Percentiles rank a stretch among this genome's conserved stretches.
Conservation (phyloP, 2,888 invertebrate species). For the Pyrochroa serraticornis region DNA sequence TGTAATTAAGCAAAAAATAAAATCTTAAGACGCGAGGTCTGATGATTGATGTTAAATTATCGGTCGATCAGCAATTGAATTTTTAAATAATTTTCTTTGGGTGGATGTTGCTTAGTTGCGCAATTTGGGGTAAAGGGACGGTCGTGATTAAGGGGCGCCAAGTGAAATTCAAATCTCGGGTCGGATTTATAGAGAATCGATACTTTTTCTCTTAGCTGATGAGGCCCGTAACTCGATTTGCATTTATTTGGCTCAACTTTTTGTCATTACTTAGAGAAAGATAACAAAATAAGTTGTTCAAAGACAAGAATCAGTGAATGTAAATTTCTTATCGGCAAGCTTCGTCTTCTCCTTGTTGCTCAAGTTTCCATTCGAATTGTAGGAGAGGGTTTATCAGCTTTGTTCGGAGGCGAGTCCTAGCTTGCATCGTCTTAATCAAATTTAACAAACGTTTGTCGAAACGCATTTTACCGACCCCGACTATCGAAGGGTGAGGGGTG, state of each 20-base stretch:
- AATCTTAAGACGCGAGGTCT: no score
- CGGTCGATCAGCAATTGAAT: no score
- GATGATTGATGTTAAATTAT: no score
- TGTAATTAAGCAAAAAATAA: no score
- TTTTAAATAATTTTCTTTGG: no score
- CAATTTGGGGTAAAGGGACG: no score
- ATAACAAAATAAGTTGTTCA: conserved; percentile 30
- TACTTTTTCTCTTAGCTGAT: conserved; percentile 23
- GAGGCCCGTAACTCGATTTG: conserved; percentile 25
- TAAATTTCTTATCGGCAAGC: conserved; percentile 27
- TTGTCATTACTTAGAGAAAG: conserved; percentile 24
- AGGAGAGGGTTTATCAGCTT: conserved; percentile 16
- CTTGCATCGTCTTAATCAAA: conserved; percentile 12
- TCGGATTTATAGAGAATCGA: conserved; percentile 19
- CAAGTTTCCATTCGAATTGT: conserved; percentile 15
- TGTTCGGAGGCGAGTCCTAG: conserved; percentile 14
- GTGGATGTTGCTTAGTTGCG: no score
- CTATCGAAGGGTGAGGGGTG: no score
- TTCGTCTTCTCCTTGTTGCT: conserved; percentile 21
- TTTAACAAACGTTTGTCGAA: conserved; percentile 4
- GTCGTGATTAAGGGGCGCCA: no score
- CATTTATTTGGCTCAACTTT: conserved; percentile 28
- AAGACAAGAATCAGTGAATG: conserved; percentile 28
- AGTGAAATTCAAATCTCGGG: no score
- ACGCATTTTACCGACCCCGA: not conserved